Base-by-base conservation (phyloP, 2,888 invertebrate species). In the Isoperla grammatica region DNA sequence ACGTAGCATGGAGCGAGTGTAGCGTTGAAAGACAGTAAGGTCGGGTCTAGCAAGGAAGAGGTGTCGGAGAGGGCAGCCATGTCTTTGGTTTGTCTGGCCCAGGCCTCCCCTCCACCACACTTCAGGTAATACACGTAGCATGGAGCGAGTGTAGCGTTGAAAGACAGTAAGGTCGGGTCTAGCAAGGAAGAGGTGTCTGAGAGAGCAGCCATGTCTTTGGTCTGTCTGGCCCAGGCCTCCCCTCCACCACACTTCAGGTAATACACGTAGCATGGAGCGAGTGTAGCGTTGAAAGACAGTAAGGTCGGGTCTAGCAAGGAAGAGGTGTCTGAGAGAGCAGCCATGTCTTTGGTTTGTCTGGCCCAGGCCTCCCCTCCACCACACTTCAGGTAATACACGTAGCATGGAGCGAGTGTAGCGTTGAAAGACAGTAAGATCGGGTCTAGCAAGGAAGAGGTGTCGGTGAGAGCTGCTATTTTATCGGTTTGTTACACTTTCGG, bases 1-100 rank as follows among this genome's bases (percentile, higher is more conserved):
- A n/a, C n/a, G n/a, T n/a, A n/a, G n/a, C n/a, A n/a, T n/a, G n/a
- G n/a, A n/a, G n/a, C n/a, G n/a, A n/a, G n/a, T n/a, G n/a, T n/a
- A n/a, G n/a, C n/a, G n/a, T n/a, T n/a, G n/a, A n/a, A 79, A 75
- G 69, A 74, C 75, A 59, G 72, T 77, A 71, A 74, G 77, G 55
- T 61, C 22, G 61, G 60, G 15, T 60, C 56, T 22, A 63, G 60
- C 50, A 59, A 46, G 40, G 63, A 63, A 57, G 46, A 35, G 5
- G 43, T 56, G 13, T 13, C 56, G 19, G 58, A 48, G 49, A 46
- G 56, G 37, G 15, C 54, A 13, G 35, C 58, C n/a, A 54, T 61
- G 22, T 56, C 63, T n/a, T 42, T 63, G 50, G 35, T 63, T 22
- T 63, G 63, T 35, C 57, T 62, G 29, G 63, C 65, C 39, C 66